These are phyloP conservation scores for Spodoptera litura DNA, from an alignment of 1,140 invertebrate species.

Conservation along the genomic window DNA sequence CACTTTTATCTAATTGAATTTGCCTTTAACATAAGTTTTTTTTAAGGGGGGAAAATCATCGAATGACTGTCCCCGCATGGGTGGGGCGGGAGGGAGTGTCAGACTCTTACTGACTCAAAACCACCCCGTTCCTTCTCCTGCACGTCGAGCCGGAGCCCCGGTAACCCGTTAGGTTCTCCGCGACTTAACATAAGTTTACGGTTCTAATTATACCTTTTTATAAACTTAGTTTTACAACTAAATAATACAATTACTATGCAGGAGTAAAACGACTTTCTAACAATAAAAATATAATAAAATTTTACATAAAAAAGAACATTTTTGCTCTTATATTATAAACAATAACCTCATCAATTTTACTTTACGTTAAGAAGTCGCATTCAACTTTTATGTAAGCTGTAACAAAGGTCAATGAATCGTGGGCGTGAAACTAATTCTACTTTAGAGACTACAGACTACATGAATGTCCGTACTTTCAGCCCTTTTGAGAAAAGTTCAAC, in stretches of 20 bases:
- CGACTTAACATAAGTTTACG: no score
- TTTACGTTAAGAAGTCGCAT: not conserved
- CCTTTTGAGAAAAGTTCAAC: slow-evolving; percentile 10
- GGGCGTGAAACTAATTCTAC: not conserved
- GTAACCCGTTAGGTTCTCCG: no score
- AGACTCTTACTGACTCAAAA: no score
- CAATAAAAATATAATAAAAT: not conserved
- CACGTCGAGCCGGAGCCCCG: no score
- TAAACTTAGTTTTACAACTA: no score
- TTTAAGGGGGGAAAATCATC: no score
- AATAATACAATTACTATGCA: not conserved
- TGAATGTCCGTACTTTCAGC: slow-evolving; percentile 1
- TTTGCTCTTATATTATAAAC: slow-evolving; percentile 15
- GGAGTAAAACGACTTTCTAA: not conserved
- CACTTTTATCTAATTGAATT: no score
- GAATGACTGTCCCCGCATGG: no score
- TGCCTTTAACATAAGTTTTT: no score
- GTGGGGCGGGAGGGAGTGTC: no score
- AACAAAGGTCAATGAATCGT: not conserved
- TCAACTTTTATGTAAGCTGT: not conserved
- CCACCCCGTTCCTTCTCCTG: no score
- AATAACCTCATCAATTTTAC: not conserved
- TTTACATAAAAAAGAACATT: not conserved
- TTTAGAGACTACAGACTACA: not conserved
- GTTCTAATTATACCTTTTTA: no score